Conservation (phyloP, 1,140 invertebrate genomes). For the Macrocentrus cingulum region DNA sequence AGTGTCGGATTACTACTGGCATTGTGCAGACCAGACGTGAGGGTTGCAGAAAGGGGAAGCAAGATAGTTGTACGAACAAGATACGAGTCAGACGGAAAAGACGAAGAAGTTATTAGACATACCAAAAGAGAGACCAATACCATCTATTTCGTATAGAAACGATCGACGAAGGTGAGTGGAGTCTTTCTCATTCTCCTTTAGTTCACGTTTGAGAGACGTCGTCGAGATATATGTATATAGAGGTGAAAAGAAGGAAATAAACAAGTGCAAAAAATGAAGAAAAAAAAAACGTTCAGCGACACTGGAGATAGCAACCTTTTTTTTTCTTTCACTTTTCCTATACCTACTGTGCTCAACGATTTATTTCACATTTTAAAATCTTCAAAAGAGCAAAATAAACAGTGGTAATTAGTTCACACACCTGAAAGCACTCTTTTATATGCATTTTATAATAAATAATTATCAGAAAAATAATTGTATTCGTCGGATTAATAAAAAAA, state of each 20-base stretch:
- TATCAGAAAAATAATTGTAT: no score
- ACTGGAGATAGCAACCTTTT: no score
- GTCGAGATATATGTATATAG: not conserved
- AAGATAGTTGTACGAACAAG: not conserved
- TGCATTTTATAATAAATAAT: no score
- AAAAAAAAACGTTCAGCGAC: not conserved
- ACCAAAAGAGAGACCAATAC: slow-evolving; percentile 46
- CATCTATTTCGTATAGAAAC: slow-evolving; percentile 17
- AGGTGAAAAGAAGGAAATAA: not conserved
- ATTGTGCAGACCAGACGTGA: slow-evolving; percentile 41
- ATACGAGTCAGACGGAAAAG: not conserved
- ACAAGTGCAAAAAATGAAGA: not conserved
- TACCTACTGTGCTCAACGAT: no score
- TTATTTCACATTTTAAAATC: no score
- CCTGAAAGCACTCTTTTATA: no score
- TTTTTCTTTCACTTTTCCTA: no score
- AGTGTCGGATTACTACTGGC: slow-evolving; percentile 42
- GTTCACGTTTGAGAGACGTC: slow-evolving; percentile 17
- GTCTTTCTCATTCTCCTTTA: not conserved
- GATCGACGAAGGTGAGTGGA: slow-evolving; percentile 22
- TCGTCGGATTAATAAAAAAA: no score
- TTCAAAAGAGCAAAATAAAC: no score
- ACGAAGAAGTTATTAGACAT: slow-evolving; percentile 40
- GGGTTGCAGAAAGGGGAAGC: not conserved
- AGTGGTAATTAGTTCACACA: no score